Base-by-base conservation (phyloP, 2,113 vertebrate genomes). In the Semnornis frantzii region DNA sequence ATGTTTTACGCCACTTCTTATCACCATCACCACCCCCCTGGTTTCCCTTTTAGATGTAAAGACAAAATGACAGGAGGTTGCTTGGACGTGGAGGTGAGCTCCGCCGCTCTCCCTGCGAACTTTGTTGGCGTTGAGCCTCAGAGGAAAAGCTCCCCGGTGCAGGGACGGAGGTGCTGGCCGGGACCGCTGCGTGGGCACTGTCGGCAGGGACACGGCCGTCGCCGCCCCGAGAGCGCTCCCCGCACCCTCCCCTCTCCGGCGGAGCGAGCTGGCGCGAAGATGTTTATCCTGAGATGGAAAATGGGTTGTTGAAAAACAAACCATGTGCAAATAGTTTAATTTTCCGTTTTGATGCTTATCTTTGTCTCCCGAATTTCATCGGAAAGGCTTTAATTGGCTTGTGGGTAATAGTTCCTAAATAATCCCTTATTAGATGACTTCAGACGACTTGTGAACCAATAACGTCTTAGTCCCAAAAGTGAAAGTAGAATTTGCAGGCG, bases 401-500 rank as follows among this genome's bases (percentile, higher is more conserved):
- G 92, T 95, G 94, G 91, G 85, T 95, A 94, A 95, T 78, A 94
- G 78, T 89, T 83, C 88, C 89, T 92, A 89, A 94, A 92, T 94
- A 97, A 95, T 94, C 90, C 93, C 91, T 94, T 95, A 87, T 93
- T 96, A 96, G 82, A 91, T 95, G 94, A 94, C 91, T 97, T 95
- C 88, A 94, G 92, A 91, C 52, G 79, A 89, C 66, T 94, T 96
- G 75, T 15, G 95, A 97, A 96, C 92, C 94, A 97, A 89, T 96
- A 96, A 89, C 85, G 82, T 80, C 78, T 92, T 66, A 88, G 90
- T 84, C 96, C 90, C 89, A 82, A 95, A 95, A 95, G 79, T 77
- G 76, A 95, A 96, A 92, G 90, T 92, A 75, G 90, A 91, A 91
- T 74, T 90, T 54, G 96, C 87, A 95, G 85, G 81, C 66, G 90